A percentile compares a stretch with the other conserved stretches of the same genome.
These are phyloP conservation scores for Helleia helle DNA, from an alignment of 2,888 invertebrate species.

Conservation along the genomic window DNA sequence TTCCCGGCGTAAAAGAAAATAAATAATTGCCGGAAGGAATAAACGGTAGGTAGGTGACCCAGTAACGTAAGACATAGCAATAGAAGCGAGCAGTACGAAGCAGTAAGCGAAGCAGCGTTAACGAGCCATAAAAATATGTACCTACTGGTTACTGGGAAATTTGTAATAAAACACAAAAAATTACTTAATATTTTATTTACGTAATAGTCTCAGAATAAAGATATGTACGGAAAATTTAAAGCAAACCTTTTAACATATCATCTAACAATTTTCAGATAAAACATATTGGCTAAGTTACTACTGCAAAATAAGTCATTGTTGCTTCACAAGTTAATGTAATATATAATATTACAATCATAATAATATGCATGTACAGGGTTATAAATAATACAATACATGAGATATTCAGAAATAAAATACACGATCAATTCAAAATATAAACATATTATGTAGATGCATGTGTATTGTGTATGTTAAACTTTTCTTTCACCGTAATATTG, in stretches of 20 bases:
- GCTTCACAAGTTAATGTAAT: slow-evolving; percentile 43
- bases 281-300: slow-evolving; percentile 35
- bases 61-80: too few relatives aligned
- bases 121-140: too few relatives aligned
- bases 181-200: slow-evolving; percentile 59
- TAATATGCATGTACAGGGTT: slow-evolving; percentile 10
- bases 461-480: too few relatives aligned
- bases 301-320: slow-evolving; percentile 44
- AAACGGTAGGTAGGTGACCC: too few relatives aligned
- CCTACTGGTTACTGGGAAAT: too few relatives aligned
- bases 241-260: slow-evolving; percentile 40
- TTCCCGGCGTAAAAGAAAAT: too few relatives aligned
- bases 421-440: too few relatives aligned
- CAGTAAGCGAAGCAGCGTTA: too few relatives aligned
- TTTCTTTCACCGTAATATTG: too few relatives aligned
- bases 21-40: too few relatives aligned
- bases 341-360: slow-evolving; percentile 2
- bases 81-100: too few relatives aligned
- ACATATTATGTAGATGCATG: too few relatives aligned
- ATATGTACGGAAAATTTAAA: slow-evolving; percentile 36
- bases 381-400: not conserved
- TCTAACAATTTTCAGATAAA: slow-evolving; percentile 29
- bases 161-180: slow-evolving; percentile 26
- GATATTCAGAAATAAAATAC: not conserved
- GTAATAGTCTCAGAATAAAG: slow-evolving; percentile 48